Base-by-base conservation (phyloP, 1,140 invertebrate genomes). In the Arion vulgaris region DNA sequence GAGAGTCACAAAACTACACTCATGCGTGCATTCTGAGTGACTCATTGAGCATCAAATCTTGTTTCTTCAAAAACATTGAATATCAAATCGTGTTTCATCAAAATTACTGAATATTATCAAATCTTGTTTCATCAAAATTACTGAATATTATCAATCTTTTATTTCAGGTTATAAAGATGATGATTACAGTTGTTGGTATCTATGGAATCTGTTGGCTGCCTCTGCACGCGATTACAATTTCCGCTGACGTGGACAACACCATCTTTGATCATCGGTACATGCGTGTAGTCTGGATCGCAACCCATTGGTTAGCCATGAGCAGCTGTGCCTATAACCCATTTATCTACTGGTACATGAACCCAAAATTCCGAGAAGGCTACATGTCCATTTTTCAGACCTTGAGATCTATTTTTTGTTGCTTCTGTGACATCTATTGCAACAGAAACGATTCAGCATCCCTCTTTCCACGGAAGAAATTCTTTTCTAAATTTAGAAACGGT, bases 261-360 rank as follows among this genome's bases (percentile, higher is more conserved):
- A 82, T 91, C 41, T 88, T 85, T 36, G 45, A 85, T 84, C 26
- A 95, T 23, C 5, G 13, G 86, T 94, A 95, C 0, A 92, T 89
- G 49, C 68, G 75, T 76, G 86, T 49, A 81, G 83, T 84, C 38
- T 87, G 86, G 86, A 80, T 84, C 19, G 49, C 73, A 11, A 57
- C 80, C 83, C 96, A 97, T 90, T 96, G 95, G 94, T 93, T 97
- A 82, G 96, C 96, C 57, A 97, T 97, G 96, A 96, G 96, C 23
- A 96, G 97, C 89, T 94, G 95, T 80, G 96, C 95, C 90, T 97
- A 97, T 94, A 98, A 97, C 92, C 96, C 96, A 0, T 94, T 97
- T 82, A 97, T 98, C 88, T 97, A 97, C 91, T 96, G 96, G 91
- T 96, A 96, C 94, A 96, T 97, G 96, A 97, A 97, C 91, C 94